Evolutionary conservation across 2,797 vertebrate genomes (phyloP), one percentile per base, ranked within the genome.

Genomic region (Acestrorhynchus altus): DNA sequence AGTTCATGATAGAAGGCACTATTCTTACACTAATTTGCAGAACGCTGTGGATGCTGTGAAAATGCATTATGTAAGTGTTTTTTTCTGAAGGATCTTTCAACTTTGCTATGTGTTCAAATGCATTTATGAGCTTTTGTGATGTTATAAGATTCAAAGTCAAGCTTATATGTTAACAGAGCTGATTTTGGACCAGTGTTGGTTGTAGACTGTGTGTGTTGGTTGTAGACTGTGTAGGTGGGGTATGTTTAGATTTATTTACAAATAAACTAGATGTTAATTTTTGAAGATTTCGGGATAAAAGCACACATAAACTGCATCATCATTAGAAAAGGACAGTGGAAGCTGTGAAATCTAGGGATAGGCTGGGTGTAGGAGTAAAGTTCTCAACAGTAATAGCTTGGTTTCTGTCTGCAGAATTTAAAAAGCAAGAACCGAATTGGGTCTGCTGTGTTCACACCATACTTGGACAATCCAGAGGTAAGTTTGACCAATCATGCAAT

Each of bases 41-140:
- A 4, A 2, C 11, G 22, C 26, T 4, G 46, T 83, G 20, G 0
- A 15, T 0, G 11, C 12, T 31, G 70, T 84, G 31, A 28, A 72
- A 59, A 4, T 0, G 0, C 6, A 77, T 40, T 40, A 82, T 46
- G 84, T 86, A 77, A 86, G 84, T 84, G 13, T 73, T 52, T 9
- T 51, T 10, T 56, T n/a, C 22, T 57, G 11, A 61, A 47, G 31
- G 31, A 35, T 35, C 16, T 60, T 1, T 59, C 9, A 18, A 39
- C n/a, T 65, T 1, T 24, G 54, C 7, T 22, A 22, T 44, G 42
- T 16, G 63, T 12, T 12, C 16, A 59, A 59, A 49, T 39, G 15
- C 10, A 46, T 49, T 69, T 2, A 44, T 13, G 46, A 13, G 16
- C 11, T n/a, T 69, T 9, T 35, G 26, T 13, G 47, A 40, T 24